Evolutionary conservation across 2,797 vertebrate species (phyloP).

Genomic region (Pteropus rufus): DNA sequence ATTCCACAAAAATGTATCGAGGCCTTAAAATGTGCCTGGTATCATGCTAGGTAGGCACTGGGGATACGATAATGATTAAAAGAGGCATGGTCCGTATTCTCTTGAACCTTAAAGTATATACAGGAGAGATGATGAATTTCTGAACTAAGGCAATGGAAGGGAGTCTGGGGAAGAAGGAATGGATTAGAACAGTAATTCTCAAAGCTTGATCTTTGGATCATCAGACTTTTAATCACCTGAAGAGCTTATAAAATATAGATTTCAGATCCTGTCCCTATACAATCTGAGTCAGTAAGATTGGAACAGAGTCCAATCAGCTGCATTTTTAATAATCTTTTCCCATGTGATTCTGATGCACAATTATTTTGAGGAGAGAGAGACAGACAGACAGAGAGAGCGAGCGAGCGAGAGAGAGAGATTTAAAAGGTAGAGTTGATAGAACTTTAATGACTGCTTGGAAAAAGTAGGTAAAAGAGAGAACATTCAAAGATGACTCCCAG

Average conservation of each 20-base stretch:
- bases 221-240: neutral
- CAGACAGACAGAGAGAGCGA: neutral
- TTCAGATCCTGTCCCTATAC: neutral
- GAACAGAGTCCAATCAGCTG: neutral
- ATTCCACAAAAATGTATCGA: neutral
- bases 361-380: neutral
- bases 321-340: neutral
- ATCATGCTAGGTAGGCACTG: neutral
- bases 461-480: neutral
- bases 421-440: neutral
- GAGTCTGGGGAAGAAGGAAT: neutral
- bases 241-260: neutral
- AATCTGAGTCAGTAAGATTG: neutral
- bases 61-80: neutral
- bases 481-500: neutral
- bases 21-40: neutral
- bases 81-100: neutral
- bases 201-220: neutral
- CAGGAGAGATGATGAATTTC: neutral
- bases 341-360: neutral
- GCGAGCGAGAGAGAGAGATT: neutral
- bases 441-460: slow-evolving; percentile 18
- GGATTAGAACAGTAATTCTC: neutral
- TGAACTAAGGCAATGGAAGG: neutral
- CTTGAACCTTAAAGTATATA: neutral